Evolutionary conservation across 2,888 invertebrate genomes (phyloP).

Genomic region (Metacarcinus magister): DNA sequence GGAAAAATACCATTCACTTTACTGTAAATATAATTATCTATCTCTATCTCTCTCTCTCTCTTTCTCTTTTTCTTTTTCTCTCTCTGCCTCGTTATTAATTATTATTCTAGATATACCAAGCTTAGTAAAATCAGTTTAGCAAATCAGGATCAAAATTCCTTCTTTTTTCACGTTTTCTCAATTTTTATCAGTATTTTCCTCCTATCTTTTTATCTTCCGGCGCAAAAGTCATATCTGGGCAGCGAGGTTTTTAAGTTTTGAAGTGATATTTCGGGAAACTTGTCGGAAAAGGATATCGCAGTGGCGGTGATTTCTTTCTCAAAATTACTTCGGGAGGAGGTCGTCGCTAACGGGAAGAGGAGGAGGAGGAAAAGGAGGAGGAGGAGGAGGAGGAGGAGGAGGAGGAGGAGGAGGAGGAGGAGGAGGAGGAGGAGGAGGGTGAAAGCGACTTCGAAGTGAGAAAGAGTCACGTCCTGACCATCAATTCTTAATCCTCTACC

Average conservation of each 20-base stretch:
- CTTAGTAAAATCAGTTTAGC: not conserved
- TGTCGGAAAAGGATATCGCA: constrained; percentile 21
- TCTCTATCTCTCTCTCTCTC: constrained; percentile 36
- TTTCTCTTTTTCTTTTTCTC: not conserved
- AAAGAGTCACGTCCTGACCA: not conserved
- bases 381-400: not conserved
- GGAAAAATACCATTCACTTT: constrained; percentile 8
- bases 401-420: not conserved
- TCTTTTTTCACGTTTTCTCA: not conserved
- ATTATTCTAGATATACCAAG: not conserved
- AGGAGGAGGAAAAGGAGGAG: not conserved
- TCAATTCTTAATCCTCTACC: not conserved
- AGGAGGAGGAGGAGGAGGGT: not conserved
- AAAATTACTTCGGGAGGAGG: constrained; percentile 21
- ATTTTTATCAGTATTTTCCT: constrained; percentile 26
- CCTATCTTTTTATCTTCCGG: not conserved
- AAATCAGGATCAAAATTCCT: not conserved
- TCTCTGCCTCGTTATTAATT: not conserved
- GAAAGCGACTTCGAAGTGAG: constrained; percentile 11
- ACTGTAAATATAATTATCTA: constrained; percentile 6
- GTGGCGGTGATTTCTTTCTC: constrained; percentile 45
- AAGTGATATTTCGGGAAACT: constrained; percentile 29
- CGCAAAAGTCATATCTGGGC: constrained; percentile 40
- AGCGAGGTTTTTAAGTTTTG: constrained; percentile 45
- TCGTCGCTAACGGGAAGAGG: not conserved